These are phyloP conservation scores for Xerus inauris DNA, from an alignment of 2,113 vertebrate genomes.

Conservation along the genomic window DNA sequence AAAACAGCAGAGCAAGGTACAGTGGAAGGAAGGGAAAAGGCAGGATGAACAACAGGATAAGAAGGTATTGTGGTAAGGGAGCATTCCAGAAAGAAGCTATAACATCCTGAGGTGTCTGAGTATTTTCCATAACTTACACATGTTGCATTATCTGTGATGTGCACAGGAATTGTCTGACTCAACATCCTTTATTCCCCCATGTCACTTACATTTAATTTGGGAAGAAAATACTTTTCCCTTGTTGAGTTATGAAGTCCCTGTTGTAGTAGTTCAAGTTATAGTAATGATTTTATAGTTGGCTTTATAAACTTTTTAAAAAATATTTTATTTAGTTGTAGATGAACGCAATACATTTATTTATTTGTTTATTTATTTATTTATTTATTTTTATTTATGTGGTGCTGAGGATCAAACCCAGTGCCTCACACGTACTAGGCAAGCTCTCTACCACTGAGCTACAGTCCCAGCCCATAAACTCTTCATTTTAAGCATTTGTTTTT, in stretches of 20 bases:
- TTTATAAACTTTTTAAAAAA: no score
- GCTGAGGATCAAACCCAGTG: no score
- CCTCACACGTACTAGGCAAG: no score
- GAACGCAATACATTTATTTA: no score
- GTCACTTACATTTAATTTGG: conserved; percentile 23
- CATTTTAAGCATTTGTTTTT: neutral
- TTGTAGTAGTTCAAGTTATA: neutral
- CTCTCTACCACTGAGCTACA: no score
- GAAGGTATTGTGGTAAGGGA: neutral
- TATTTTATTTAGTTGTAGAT: no score
- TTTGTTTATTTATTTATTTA: no score
- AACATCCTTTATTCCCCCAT: conserved; percentile 45
- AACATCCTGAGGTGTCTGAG: conserved; percentile 25
- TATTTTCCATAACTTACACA: neutral
- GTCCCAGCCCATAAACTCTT: neutral
- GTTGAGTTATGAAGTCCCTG: neutral
- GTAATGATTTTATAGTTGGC: neutral
- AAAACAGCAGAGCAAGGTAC: neutral
- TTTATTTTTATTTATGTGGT: no score
- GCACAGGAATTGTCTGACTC: conserved; percentile 38
- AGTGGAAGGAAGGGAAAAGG: neutral
- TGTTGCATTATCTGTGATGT: neutral
- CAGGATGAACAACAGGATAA: neutral
- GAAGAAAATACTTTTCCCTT: neutral
- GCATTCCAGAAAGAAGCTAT: conserved; percentile 52